Evolutionary conservation across 2,113 vertebrate species (phyloP).

Genomic region (Psilopogon haemacephalus): DNA sequence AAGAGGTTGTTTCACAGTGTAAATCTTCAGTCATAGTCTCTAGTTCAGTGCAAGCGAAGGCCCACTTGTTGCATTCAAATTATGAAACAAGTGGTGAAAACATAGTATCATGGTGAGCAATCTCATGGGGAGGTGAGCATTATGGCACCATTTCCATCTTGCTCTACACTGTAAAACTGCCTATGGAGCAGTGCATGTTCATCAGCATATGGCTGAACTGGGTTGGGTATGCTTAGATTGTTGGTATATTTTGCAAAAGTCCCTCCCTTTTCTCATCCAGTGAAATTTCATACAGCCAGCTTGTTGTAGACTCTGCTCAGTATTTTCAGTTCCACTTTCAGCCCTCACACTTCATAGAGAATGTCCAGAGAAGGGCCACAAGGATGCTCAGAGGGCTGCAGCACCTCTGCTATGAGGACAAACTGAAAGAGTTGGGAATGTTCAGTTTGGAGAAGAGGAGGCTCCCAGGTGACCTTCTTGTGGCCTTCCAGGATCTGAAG

Average conservation of each 20-base stretch:
- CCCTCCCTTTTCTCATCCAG: not conserved
- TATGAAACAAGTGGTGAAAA: not conserved
- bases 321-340: not conserved
- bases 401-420: no score
- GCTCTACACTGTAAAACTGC: not conserved
- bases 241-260: not conserved
- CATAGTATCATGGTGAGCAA: not conserved
- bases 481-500: no score
- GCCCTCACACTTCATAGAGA: not conserved
- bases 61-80: not conserved
- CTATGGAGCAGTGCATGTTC: not conserved
- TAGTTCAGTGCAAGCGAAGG: not conserved
- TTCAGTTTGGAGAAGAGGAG: no score
- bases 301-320: not conserved
- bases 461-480: no score
- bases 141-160: not conserved
- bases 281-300: not conserved
- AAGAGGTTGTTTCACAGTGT: not conserved
- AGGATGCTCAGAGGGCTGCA: no score
- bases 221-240: not conserved
- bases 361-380: no score
- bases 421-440: no score
- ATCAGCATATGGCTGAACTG: not conserved
- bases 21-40: not conserved
- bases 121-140: not conserved